phyloP scores from a whole-genome alignment of 2,797 vertebrate species.

The Peromyscus nudipes region DNA sequence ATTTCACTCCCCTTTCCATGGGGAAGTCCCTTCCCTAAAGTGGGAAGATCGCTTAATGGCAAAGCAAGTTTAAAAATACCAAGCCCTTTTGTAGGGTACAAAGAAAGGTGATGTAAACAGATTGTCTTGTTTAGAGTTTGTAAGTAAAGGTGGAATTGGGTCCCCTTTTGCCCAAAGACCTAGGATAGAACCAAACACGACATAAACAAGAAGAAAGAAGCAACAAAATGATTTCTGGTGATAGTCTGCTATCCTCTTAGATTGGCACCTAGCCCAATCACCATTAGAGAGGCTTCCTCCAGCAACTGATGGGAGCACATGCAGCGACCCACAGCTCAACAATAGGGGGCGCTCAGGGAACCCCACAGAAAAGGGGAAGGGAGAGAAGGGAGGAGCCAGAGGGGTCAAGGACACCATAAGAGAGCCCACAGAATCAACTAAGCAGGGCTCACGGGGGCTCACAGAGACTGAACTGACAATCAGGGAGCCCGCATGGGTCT shows the following conservation, averaged over 20 bases:
- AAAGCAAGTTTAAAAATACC: slow-evolving; percentile 20
- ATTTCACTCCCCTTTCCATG: not conserved
- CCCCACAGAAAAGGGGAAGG: not conserved
- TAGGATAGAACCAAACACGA: not conserved
- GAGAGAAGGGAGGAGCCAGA: not conserved
- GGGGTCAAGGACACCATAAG: not conserved
- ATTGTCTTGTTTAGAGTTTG: not conserved
- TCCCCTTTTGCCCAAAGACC: not conserved
- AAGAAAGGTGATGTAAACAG: not conserved
- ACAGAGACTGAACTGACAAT: not conserved
- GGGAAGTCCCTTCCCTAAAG: not conserved
- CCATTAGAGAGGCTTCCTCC: not conserved
- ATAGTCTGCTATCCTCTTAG: not conserved
- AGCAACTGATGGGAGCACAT: not conserved
- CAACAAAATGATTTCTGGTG: not conserved
- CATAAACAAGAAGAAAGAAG: not conserved
- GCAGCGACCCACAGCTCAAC: not conserved
- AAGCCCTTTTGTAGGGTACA: not conserved
- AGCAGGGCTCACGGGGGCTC: not conserved
- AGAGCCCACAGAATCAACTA: not conserved
- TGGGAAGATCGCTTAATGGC: not conserved
- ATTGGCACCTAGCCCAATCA: not conserved
- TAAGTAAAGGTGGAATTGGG: not conserved
- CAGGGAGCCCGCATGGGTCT: not conserved
- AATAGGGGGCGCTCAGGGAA: not conserved